These are phyloP conservation scores for Gnatocerus cornutus DNA, from an alignment of 2,888 invertebrate species.

Conservation along the genomic window DNA sequence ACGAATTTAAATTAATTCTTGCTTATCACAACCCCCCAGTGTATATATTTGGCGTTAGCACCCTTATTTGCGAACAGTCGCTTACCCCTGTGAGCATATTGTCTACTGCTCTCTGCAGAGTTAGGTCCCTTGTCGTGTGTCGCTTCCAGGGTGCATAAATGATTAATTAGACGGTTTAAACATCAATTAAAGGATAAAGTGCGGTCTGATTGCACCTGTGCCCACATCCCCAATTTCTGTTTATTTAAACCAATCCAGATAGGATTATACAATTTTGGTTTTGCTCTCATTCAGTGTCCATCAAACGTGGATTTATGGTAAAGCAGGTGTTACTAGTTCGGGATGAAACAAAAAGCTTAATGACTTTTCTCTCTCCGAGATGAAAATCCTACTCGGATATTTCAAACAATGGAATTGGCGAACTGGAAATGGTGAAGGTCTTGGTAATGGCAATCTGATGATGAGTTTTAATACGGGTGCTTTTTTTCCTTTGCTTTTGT, in stretches of 20 bases:
- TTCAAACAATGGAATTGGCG: conserved; percentile 50
- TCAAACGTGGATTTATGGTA: conserved; percentile 4
- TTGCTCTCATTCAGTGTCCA: conserved; percentile 17
- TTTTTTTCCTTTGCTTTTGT: conserved; percentile 8
- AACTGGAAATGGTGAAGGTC: conserved; percentile 51
- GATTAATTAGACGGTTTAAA: conserved; percentile 65
- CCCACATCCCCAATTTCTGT: conserved; percentile 22
- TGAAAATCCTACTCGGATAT: conserved; percentile 26
- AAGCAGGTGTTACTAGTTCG: conserved; percentile 11
- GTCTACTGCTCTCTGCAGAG: conserved; percentile 37
- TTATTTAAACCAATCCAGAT: conserved; percentile 42
- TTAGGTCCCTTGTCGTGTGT: conserved; percentile 51
- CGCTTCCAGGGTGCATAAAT: conserved; percentile 61
- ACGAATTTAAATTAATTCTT: conserved; percentile 60
- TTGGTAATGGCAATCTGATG: conserved; percentile 27
- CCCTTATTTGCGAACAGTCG: conserved; percentile 57
- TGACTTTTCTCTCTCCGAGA: conserved; percentile 28
- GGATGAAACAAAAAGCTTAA: conserved; percentile 9
- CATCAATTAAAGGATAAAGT: conserved; percentile 63
- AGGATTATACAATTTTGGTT: conserved; percentile 47
- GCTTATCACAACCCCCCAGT: conserved; percentile 60
- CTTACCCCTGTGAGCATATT: conserved; percentile 47
- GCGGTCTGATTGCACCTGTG: conserved; percentile 63
- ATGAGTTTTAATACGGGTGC: conserved; percentile 18
- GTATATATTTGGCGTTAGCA: conserved; percentile 56